Evolutionary conservation across 1,140 invertebrate species (phyloP).

Genomic region (Zaprionus tsacasi): DNA sequence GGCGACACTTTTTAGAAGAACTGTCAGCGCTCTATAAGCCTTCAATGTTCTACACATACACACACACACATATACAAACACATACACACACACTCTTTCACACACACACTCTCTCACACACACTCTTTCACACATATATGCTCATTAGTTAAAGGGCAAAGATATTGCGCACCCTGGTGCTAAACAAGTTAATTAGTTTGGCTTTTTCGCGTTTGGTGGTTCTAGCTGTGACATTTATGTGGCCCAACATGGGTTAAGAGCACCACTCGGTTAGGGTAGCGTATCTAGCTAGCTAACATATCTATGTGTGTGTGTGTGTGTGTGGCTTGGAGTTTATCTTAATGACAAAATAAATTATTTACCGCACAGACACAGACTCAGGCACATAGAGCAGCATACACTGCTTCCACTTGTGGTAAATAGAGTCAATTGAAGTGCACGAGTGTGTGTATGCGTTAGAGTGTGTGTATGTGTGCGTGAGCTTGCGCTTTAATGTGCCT

Average conservation of each 20-base stretch:
- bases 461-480: constrained; percentile 32
- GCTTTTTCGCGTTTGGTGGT: constrained; percentile 47
- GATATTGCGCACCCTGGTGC: constrained; percentile 65
- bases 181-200: constrained; percentile 82
- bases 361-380: constrained; percentile 36
- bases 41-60: constrained; percentile 23
- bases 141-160: constrained; percentile 71
- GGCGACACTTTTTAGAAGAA: constrained; percentile 55
- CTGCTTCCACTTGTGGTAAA: constrained; percentile 44
- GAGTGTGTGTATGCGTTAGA: not conserved
- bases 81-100: constrained; percentile 24
- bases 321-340: constrained; percentile 67
- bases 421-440: constrained; percentile 70
- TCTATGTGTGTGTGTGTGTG: constrained; percentile 18
- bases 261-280: constrained; percentile 1
- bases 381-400: constrained; percentile 1
- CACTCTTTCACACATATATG: not conserved
- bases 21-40: constrained; percentile 19
- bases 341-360: constrained; percentile 83
- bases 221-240: constrained; percentile 47
- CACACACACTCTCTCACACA: not conserved
- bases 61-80: constrained; percentile 18
- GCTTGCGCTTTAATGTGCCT: constrained; percentile 56
- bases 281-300: not conserved
- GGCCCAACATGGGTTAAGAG: constrained; percentile 40